Evolutionary conservation across 2,797 vertebrate species (phyloP), one percentile per base, ranked within the genome.

Genomic region (Cercopithecus neglectus): DNA sequence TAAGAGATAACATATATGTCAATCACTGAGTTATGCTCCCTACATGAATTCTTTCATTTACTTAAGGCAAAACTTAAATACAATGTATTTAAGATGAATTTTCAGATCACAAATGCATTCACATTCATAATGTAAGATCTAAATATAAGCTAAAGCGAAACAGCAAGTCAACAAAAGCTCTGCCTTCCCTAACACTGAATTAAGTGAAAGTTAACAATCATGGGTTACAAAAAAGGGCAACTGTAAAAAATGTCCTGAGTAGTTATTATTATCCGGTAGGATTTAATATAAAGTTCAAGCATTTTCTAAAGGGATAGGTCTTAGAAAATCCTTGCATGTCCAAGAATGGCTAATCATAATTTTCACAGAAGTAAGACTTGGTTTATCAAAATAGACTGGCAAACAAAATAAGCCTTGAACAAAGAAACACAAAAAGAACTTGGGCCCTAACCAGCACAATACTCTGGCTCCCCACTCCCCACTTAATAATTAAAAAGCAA

Each of bases 351-450:
- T 30, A 91, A 72, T 53, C 24, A 28, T 22, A 83, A n/a, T 81
- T 80, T 89, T 76, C 55, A 76, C 2, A 55, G 17, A 95, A 70
- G 33, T 84, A n/a, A 82, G 48, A 84, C 46, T 53, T 41, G 12
- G 0, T 84, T 81, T 72, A 72, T 61, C 57, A 89, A 84, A 89
- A 91, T 26, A 19, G 1, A 72, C 8, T 53, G 33, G 28, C 30
- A 55, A 64, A 55, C 28, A 67, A 86, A 91, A 61, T 78, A 92
- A 86, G n/a, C 28, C 67, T 89, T 10, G 16, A 61, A 48, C 44
- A 95, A 36, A 81, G 50, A 85, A 96, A 91, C 5, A 61, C 36
- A 75, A 59, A 92, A 76, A 48, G 12, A 94, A 92, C 33, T 24
- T 79, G 39, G 28, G 26, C 81, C 55, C 33, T 28, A 26, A 82